phyloP scores from a whole-genome alignment of 2,888 invertebrate genomes.

The Hypolimnas misippus region DNA sequence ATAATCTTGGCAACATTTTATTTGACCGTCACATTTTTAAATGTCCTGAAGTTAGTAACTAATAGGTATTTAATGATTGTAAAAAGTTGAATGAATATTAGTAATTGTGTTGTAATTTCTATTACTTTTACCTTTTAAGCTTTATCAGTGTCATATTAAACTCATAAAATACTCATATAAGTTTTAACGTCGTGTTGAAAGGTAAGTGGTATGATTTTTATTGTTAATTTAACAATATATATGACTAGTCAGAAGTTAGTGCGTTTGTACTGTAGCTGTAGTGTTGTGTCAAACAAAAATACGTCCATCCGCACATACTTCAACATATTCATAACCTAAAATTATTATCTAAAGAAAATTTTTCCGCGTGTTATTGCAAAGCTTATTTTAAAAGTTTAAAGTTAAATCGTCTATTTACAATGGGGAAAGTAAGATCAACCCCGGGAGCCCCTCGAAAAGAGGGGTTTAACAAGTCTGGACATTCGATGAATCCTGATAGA shows the following conservation, averaged over 20 bases:
- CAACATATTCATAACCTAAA: slow-evolving; percentile 35
- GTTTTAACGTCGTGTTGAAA: background rate
- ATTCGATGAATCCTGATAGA: slow-evolving; percentile 98
- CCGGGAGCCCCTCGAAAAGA: slow-evolving; percentile 91
- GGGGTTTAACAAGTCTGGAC: slow-evolving; percentile 93
- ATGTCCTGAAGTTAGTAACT: slow-evolving; percentile 2
- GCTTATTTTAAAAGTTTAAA: too few relatives aligned
- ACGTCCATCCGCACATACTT: background rate
- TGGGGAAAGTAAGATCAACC: slow-evolving; percentile 90
- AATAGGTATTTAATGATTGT: background rate
- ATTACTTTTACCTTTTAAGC: background rate
- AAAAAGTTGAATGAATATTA: background rate
- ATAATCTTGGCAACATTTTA: background rate
- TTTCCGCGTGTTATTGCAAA: slow-evolving; percentile 6
- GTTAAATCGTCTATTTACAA: slow-evolving; percentile 56
- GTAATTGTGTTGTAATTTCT: background rate
- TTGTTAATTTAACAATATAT: slow-evolving; percentile 9
- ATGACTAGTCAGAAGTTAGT: slow-evolving; percentile 38
- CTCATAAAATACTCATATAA: too few relatives aligned
- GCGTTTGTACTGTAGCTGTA: background rate
- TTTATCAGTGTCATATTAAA: background rate
- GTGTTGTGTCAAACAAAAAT: slow-evolving; percentile 24
- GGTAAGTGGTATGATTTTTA: slow-evolving; percentile 10
- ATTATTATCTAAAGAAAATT: background rate
- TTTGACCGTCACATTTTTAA: background rate